These are phyloP conservation scores for Axis porcinus DNA, from an alignment of 2,113 vertebrate species.

Conservation along the genomic window DNA sequence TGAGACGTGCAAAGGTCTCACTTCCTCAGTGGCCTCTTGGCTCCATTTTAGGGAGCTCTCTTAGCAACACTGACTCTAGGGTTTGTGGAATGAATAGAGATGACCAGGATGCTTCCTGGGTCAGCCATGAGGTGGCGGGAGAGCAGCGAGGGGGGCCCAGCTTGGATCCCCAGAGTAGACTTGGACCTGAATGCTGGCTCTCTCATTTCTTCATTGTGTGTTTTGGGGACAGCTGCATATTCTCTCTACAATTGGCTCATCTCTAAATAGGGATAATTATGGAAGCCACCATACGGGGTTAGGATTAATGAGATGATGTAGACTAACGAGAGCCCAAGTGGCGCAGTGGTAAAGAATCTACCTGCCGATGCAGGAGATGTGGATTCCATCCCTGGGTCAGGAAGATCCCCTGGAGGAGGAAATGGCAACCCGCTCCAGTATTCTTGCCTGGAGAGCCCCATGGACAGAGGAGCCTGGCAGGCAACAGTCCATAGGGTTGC, in stretches of 20 bases:
- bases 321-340: neutral
- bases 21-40: neutral
- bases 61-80: neutral
- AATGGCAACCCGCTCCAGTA: neutral
- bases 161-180: neutral
- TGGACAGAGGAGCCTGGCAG: neutral
- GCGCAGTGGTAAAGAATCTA: neutral
- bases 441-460: neutral
- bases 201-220: neutral
- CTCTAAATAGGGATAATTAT: neutral
- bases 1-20: neutral
- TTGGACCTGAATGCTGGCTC: neutral
- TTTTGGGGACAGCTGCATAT: neutral
- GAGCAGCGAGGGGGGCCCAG: fast-evolving
- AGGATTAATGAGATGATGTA: neutral
- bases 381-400: neutral
- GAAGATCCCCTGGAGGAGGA: neutral
- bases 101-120: neutral
- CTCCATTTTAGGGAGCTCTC: neutral
- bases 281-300: neutral
- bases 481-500: neutral
- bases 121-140: neutral
- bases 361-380: neutral
- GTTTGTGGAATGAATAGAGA: neutral
- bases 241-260: neutral